These are phyloP conservation scores for Cerceris rybyensis DNA, from an alignment of 2,888 invertebrate genomes.

Conservation along the genomic window DNA sequence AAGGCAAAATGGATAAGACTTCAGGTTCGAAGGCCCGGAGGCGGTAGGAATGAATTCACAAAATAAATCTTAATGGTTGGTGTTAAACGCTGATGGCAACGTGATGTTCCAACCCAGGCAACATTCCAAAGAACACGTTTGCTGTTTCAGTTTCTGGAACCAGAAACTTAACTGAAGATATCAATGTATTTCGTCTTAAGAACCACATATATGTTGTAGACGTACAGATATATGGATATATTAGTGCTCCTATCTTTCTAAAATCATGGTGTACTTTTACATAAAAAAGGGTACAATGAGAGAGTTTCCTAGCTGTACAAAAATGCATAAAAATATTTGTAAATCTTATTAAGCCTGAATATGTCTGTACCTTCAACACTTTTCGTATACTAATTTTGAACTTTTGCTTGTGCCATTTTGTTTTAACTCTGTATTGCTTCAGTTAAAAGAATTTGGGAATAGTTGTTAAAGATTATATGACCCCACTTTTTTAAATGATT, in stretches of 20 bases:
- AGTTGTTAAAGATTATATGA: no score
- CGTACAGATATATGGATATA: background rate
- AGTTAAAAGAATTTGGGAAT: no score
- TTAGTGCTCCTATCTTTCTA: background rate
- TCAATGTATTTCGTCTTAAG: conserved; percentile 14
- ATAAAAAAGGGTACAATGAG: background rate
- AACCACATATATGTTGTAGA: background rate
- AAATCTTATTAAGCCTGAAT: no score
- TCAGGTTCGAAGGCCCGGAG: conserved; percentile 6
- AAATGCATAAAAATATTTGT: no score
- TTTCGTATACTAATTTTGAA: no score
- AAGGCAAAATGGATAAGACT: conserved; percentile 6
- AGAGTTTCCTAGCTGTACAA: no score
- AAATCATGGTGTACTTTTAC: background rate
- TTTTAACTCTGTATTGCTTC: no score
- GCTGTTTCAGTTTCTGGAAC: conserved; percentile 66
- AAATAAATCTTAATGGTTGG: conserved; percentile 56
- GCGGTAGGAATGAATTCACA: conserved; percentile 41
- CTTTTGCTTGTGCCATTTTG: no score
- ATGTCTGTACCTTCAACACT: no score
- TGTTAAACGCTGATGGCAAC: conserved; percentile 41
- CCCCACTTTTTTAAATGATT: no score
- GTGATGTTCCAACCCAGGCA: conserved; percentile 57
- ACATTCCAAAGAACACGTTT: conserved; percentile 78
- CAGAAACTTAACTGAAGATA: conserved; percentile 30